phyloP scores from a whole-genome alignment of 2,888 invertebrate genomes.

The Dasypolia templi region DNA sequence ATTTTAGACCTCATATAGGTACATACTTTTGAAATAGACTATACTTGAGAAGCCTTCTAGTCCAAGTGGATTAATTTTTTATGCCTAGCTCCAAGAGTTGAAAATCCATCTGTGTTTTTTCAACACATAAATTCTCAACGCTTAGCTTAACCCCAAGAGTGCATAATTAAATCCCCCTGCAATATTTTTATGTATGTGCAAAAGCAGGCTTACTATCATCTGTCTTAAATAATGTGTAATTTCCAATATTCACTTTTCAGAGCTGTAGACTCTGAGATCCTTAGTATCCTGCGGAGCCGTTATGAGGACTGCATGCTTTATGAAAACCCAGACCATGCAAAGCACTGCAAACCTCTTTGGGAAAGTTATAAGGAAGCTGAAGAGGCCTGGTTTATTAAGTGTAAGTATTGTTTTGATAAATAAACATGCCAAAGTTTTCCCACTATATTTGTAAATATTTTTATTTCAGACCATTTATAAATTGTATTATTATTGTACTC shows the following conservation, averaged over 20 bases:
- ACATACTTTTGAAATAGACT: neutral
- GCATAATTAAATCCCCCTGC: too few species aligned
- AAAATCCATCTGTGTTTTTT: too few species aligned
- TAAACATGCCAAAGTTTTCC: too few species aligned
- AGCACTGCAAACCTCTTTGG: slow-evolving; percentile 92
- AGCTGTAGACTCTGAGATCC: slow-evolving; percentile 95
- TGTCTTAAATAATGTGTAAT: neutral
- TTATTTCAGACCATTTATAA: neutral
- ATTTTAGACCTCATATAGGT: neutral
- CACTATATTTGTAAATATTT: neutral
- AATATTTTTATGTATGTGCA: too few species aligned
- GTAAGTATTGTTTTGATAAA: slow-evolving; percentile 88
- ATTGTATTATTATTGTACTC: neutral
- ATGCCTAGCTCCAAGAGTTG: too few species aligned
- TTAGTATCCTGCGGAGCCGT: slow-evolving; percentile 95
- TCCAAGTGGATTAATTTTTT: neutral
- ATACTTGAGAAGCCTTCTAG: neutral
- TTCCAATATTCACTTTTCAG: slow-evolving; percentile 84
- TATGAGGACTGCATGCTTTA: slow-evolving; percentile 95
- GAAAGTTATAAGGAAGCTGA: slow-evolving; percentile 94
- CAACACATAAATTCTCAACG: too few species aligned
- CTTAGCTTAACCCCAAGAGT: too few species aligned
- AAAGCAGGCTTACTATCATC: neutral
- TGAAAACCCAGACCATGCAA: slow-evolving; percentile 93
- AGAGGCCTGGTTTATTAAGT: slow-evolving; percentile 98